Conservation (phyloP, 2,888 invertebrate genomes). For the Cephus nigrinus region DNA sequence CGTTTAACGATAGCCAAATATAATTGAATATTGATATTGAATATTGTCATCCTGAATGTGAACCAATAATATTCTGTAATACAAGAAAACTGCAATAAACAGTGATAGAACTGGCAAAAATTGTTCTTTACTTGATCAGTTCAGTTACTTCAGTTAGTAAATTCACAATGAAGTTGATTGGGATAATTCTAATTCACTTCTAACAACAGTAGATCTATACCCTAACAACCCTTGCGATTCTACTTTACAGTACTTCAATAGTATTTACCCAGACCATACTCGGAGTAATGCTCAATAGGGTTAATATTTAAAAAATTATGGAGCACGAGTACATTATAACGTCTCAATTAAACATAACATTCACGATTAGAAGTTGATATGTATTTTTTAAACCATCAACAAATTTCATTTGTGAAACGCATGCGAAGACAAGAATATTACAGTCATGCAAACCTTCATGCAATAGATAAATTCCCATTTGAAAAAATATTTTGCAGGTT, state of each 20-base stretch:
- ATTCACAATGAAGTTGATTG: neutral
- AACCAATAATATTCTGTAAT: neutral
- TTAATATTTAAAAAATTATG: too few relatives aligned
- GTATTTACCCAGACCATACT: too few relatives aligned
- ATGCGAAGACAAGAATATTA: neutral
- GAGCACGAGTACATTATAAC: too few relatives aligned
- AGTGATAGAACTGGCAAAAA: neutral
- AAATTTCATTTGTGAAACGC: neutral
- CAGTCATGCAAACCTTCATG: neutral
- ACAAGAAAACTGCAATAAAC: neutral
- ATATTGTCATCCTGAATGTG: neutral
- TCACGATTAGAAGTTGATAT: neutral
- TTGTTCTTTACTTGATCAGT: neutral
- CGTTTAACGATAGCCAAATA: neutral
- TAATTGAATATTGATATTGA: neutral
- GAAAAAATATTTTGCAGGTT: neutral
- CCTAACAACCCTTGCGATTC: neutral
- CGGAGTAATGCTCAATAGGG: too few relatives aligned
- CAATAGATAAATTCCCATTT: neutral
- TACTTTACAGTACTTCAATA: too few relatives aligned
- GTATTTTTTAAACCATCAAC: neutral
- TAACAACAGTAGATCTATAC: neutral
- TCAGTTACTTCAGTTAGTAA: neutral
- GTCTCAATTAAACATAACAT: neutral
- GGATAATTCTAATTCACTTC: neutral